These are phyloP conservation scores for Suricata suricatta DNA, from an alignment of 2,113 vertebrate species.

Conservation along the genomic window DNA sequence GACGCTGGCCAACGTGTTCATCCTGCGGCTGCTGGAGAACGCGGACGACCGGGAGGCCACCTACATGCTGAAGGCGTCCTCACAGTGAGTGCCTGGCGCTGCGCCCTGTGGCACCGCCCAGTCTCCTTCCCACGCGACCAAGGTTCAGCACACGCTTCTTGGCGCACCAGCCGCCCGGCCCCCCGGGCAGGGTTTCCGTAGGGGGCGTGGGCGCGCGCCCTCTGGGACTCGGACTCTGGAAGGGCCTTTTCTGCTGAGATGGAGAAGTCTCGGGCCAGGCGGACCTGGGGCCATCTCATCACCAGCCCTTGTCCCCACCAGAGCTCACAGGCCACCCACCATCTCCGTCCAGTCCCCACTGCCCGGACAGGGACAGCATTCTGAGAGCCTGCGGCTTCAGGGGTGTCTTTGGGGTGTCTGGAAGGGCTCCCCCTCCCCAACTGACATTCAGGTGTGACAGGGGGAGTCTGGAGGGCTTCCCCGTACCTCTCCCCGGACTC, in stretches of 20 bases:
- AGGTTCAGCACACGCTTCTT: neutral
- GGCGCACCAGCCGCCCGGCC: neutral
- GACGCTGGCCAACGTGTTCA: conserved; percentile 93
- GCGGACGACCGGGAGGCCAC: conserved; percentile 91
- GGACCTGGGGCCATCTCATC: accelerated
- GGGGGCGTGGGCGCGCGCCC: accelerated
- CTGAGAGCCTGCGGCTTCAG: neutral
- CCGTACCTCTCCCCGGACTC: accelerated
- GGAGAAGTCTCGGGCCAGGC: neutral
- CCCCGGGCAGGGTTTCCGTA: too few species aligned
- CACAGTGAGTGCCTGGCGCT: conserved; percentile 89
- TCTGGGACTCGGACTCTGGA: neutral
- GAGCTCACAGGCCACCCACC: neutral
- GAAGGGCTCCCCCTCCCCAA: neutral
- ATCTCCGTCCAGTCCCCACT: neutral
- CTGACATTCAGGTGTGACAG: neutral
- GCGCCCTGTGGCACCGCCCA: accelerated
- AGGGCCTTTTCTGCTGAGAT: neutral
- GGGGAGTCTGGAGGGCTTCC: too few species aligned
- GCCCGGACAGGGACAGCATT: accelerated
- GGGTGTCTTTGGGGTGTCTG: neutral
- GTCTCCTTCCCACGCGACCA: neutral
- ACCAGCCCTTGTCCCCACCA: too few species aligned
- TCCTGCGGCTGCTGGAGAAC: conserved; percentile 94
- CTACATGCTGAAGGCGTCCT: conserved; percentile 95